Conservation (phyloP, 2,113 vertebrate species). For the Gopherus flavomarginatus region DNA sequence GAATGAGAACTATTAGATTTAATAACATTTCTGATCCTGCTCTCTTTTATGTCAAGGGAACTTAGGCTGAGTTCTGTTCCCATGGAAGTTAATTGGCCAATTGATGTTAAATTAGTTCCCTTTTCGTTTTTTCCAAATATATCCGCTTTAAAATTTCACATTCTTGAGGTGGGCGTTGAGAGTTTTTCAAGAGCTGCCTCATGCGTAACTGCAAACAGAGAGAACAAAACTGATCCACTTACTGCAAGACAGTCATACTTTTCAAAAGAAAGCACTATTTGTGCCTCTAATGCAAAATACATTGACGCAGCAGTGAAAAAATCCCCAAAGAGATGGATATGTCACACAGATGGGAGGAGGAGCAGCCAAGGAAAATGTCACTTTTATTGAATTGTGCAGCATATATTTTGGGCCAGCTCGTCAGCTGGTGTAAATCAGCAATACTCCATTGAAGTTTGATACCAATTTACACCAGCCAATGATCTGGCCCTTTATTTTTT, state of each 20-base stretch:
- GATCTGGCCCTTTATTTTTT: neutral
- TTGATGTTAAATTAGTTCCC: neutral
- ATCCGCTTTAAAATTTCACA: neutral
- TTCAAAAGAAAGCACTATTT: neutral
- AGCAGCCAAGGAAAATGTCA: neutral
- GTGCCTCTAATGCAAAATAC: neutral
- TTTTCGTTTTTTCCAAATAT: neutral
- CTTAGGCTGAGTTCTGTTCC: neutral
- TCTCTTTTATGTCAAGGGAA: neutral
- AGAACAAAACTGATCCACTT: neutral
- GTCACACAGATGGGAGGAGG: neutral
- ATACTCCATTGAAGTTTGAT: neutral
- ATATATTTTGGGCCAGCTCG: neutral
- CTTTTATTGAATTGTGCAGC: neutral
- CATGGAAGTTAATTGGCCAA: neutral
- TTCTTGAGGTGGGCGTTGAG: neutral
- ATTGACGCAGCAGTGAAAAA: neutral
- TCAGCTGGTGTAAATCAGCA: neutral
- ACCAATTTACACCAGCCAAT: neutral
- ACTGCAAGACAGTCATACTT: neutral
- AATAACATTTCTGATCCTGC: neutral
- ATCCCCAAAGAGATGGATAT: neutral
- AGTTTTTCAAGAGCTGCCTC: neutral
- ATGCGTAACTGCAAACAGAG: neutral
- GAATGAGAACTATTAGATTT: neutral